Evolutionary conservation across 1,140 invertebrate species (phyloP), one percentile per base, ranked within the genome.

Genomic region (Leptinotarsa undecemlineata): DNA sequence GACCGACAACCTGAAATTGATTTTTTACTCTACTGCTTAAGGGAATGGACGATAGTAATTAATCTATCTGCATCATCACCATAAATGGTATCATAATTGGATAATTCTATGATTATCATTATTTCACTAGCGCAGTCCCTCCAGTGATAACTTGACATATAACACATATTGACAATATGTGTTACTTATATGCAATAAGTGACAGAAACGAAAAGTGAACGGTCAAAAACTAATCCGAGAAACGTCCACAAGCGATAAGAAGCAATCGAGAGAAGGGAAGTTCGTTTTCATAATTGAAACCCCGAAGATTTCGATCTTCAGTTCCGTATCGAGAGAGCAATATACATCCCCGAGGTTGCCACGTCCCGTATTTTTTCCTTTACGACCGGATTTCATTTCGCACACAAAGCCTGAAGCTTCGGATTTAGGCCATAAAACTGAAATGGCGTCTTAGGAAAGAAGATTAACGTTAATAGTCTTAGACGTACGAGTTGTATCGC

Each of bases 311-410:
- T 21, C 63, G 14, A 66, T 66, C 63, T n/a, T 21, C 23, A 11
- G 4, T 66, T 15, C 63, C 26, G 20, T 15, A 33, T 66, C 20
- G 15, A n/a, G 63, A 66, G 17, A 21, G 23, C 63, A 66, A 66
- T 66, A 23, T 66, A 66, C 63, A 21, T 66, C 14, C 0, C 26
- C 63, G 26, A 21, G 63, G 63, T 66, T 66, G 63, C 63, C 63
- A 66, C 20, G 17, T 66, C 63, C 26, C 23, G 63, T 66, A 66
- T 23, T 66, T 66, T 61, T 21, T 66, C 51, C 63, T 66, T 66
- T 66, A 66, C 63, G 63, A 66, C 26, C 20, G 3, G 20, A 66
- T 66, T 66, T 66, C 26, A 66, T 66, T 21, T 33, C 5, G 26
- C 63, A 11, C 63, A 33, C 20, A 66, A 23, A 33, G 63, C 63